These are phyloP conservation scores for Henricia sp. DNA, from an alignment of 53 echinoderm and acorn worm species.

Conservation along the genomic window DNA sequence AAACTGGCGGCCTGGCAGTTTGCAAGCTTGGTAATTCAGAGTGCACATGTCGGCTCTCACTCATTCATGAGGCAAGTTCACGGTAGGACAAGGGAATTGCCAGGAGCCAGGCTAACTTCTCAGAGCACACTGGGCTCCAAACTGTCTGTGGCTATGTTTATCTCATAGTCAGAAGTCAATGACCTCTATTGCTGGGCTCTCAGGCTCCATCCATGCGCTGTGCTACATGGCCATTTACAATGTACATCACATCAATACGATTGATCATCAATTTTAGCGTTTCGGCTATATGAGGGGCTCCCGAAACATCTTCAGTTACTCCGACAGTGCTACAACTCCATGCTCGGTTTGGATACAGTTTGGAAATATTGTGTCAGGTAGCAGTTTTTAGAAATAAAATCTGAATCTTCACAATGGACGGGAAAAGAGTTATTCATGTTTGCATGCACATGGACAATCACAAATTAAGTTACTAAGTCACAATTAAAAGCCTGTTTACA, in stretches of 20 bases:
- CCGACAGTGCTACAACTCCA: too few relatives aligned
- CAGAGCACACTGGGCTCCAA: conserved; percentile 58
- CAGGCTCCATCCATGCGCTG: conserved; percentile 1
- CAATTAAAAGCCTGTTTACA: too few relatives aligned
- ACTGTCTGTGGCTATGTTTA: conserved; percentile 54
- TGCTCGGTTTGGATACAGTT: too few relatives aligned
- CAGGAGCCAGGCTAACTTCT: conserved; percentile 53
- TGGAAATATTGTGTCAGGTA: too few relatives aligned
- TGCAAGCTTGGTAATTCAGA: background rate
- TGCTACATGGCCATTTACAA: too few relatives aligned
- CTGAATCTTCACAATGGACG: too few relatives aligned
- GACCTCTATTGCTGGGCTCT: conserved; percentile 41
- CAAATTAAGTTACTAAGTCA: too few relatives aligned
- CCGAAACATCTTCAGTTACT: conserved; percentile 2
- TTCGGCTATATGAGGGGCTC: conserved; percentile 20
- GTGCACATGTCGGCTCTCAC: conserved; percentile 23
- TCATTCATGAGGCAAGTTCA: conserved; percentile 60
- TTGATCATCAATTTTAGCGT: conserved; percentile 26
- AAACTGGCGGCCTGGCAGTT: background rate
- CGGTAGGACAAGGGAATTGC: conserved; percentile 54
- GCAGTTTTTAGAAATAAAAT: too few relatives aligned
- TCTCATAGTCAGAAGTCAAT: conserved; percentile 57
- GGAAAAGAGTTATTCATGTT: too few relatives aligned
- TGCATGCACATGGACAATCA: too few relatives aligned
- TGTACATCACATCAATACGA: conserved; percentile 26